These are phyloP conservation scores for Gopherus flavomarginatus DNA, from an alignment of 2,113 vertebrate genomes.

Conservation along the genomic window DNA sequence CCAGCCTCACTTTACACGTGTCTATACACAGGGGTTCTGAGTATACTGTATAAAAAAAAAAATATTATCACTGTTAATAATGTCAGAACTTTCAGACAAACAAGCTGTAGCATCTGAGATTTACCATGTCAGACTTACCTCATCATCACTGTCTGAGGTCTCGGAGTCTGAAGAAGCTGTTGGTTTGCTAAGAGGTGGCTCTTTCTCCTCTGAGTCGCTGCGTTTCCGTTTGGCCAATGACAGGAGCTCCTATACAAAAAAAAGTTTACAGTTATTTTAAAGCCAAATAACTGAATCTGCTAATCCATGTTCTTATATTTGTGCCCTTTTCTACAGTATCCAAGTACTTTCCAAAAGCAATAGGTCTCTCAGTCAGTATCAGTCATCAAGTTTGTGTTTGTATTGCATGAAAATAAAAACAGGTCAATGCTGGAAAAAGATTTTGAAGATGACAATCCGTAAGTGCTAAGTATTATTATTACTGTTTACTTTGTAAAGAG, in stretches of 20 bases:
- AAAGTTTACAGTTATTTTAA: background rate
- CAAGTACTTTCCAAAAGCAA: background rate
- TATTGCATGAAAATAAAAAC: background rate
- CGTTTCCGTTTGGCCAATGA: slow-evolving; percentile 96
- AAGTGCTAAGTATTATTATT: background rate
- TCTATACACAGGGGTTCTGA: background rate
- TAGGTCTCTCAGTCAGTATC: background rate
- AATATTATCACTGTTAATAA: background rate
- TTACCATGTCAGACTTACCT: slow-evolving; percentile 77
- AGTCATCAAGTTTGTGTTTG: background rate
- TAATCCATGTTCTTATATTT: background rate
- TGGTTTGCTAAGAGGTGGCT: slow-evolving; percentile 92
- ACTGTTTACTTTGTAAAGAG: background rate
- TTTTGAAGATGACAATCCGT: background rate
- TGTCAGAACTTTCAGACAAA: background rate
- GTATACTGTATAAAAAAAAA: background rate
- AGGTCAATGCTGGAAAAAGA: background rate
- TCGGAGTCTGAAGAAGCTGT: slow-evolving; percentile 96
- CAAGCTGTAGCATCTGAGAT: background rate
- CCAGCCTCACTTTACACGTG: background rate
- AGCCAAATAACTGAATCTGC: fast-evolving
- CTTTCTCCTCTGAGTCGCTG: slow-evolving; percentile 95
- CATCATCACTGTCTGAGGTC: slow-evolving; percentile 96
- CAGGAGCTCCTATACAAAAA: slow-evolving; percentile 87
- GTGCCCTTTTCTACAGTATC: background rate